phyloP scores from a whole-genome alignment of 2,888 invertebrate genomes.

The Drosophila buzzatii region DNA sequence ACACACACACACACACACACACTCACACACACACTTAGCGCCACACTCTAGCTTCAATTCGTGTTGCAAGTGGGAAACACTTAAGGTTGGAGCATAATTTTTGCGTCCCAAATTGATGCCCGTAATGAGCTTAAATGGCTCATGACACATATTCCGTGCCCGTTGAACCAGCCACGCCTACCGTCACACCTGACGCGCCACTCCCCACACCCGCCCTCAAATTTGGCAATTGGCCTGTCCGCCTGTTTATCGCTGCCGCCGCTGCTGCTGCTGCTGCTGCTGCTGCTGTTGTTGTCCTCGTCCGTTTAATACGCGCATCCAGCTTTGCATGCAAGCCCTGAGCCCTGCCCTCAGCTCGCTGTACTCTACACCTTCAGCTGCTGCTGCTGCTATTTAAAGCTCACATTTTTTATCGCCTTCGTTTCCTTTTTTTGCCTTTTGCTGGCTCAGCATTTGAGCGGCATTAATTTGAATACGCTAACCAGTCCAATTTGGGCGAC shows the following conservation, averaged over 20 bases:
- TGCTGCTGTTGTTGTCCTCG: conserved; percentile 21
- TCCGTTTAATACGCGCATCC: conserved; percentile 42
- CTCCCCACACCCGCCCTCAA: background rate
- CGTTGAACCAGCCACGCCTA: conserved; percentile 18
- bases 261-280: conserved; percentile 20
- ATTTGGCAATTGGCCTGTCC: conserved; percentile 9
- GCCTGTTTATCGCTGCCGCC: conserved; percentile 22
- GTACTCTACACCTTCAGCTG: no score
- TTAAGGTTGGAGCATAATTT: conserved; percentile 77
- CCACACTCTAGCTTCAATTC: conserved; percentile 26
- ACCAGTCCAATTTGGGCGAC: background rate
- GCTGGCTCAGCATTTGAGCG: conserved; percentile 59
- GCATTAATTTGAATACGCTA: conserved; percentile 57
- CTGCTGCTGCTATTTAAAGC: conserved; percentile 52
- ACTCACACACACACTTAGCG: background rate
- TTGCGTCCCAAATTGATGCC: conserved; percentile 82
- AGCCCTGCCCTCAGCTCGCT: background rate
- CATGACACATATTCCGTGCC: conserved; percentile 79
- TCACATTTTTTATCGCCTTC: conserved; percentile 52
- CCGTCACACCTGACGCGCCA: background rate
- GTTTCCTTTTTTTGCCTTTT: conserved; percentile 17
- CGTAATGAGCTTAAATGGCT: conserved; percentile 84
- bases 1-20: background rate
- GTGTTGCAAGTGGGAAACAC: conserved; percentile 64
- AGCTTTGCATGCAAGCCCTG: conserved; percentile 12